Evolutionary conservation across 2,113 vertebrate genomes (phyloP).

Genomic region (Phaethornis superciliosus): DNA sequence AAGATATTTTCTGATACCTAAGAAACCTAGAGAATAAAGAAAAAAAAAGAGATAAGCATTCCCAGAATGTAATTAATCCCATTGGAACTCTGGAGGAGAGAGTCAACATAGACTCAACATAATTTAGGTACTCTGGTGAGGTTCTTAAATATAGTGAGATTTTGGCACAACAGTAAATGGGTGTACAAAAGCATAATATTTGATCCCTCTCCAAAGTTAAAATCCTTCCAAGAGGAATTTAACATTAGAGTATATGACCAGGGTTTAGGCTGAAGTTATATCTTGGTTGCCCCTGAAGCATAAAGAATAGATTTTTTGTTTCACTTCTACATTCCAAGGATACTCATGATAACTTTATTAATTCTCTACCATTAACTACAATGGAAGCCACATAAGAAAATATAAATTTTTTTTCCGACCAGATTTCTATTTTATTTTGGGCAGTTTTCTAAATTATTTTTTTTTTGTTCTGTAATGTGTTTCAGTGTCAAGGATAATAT

Average conservation of each 20-base stretch:
- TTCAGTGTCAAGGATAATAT: not conserved
- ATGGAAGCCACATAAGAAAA: not conserved
- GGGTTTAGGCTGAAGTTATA: not conserved
- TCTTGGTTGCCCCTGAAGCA: not conserved
- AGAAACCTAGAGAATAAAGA: not conserved
- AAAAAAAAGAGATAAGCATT: not conserved
- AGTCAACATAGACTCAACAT: not conserved
- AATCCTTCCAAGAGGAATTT: not conserved
- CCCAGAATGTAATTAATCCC: not conserved
- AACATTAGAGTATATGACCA: not conserved
- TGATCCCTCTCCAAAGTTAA: not conserved
- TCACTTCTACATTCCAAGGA: not conserved
- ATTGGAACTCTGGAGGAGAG: not conserved
- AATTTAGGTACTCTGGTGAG: not conserved
- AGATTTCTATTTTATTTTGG: not conserved
- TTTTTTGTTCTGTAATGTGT: not conserved
- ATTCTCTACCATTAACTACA: not conserved
- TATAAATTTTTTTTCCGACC: not conserved
- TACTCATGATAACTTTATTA: not conserved
- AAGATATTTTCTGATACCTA: not conserved
- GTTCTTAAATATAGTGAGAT: not conserved
- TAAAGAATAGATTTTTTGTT: not conserved
- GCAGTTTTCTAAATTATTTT: not conserved
- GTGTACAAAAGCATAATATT: not conserved
- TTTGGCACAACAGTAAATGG: not conserved